Base-by-base conservation (phyloP, 2,888 invertebrate species). In the Drosophila helvetica region DNA sequence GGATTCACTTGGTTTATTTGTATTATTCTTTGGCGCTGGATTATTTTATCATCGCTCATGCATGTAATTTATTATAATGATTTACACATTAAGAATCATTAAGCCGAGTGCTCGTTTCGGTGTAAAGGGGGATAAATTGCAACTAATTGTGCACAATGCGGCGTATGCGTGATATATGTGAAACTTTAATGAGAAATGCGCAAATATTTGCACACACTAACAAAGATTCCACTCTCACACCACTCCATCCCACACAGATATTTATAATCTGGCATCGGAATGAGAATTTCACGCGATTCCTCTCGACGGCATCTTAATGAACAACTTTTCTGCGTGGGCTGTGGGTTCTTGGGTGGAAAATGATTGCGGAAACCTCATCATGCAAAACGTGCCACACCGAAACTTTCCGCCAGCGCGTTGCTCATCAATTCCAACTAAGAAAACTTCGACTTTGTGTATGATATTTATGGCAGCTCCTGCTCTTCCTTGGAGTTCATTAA, bases 51-150 rank as follows among this genome's bases (percentile, higher is more conserved):
- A 74, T 71, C 69, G 66, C 69, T 61, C 74, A 80, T 82, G 69
- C 65, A 46, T 72, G 77, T 74, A 77, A 82, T 79, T 80, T 82
- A 82, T 82, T 80, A 79, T 79, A 79, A 81, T 74, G 76, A 74
- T 74, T 74, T 65, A 54, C 66, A 65, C 82, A 76, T 70, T 75
- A 79, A 79, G 72, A 59, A 66, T 54, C 77, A 79, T 77, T 81
- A 73, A 63, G 71, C 58, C 53, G 54, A 67, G 55, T 65, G 61
- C 42, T 63, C 27, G 22, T 25, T 61, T 43, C 15, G 30, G 42
- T 51, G 75, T 30, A 51, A 54, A 56, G n/a, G 51, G 38, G 56
- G 60, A 51, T 64, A 61, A 68, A 74, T 65, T 75, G 73, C 71
- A 75, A 56, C 59, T 80, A 75, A 80, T 75, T 73, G 79, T 62